Evolutionary conservation across 2,888 invertebrate genomes (phyloP), one percentile per base, ranked within the genome.

Genomic region (Rosalia funebris): DNA sequence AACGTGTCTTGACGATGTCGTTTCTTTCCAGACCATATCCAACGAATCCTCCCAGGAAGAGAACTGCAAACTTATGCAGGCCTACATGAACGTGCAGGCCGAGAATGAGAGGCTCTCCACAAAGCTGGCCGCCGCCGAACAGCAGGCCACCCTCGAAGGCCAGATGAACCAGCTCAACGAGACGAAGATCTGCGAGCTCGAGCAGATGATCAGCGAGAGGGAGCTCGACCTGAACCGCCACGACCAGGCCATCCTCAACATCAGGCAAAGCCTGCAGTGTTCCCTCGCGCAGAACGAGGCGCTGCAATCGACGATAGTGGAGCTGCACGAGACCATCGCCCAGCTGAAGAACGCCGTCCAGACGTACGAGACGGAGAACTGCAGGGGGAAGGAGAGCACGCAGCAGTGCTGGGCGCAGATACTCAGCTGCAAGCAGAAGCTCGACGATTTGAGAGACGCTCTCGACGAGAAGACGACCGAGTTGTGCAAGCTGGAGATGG

Each of bases 261-360:
- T 75, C n/a, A 77, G 82, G 20, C 68, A 76, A 10, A 82, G 83
- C 34, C 61, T 79, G 10, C 71, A 67, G 60, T 74, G 81, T 0
- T 77, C 81, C 0, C 76, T 82, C 14, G 74, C 79, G n/a, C 69
- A 75, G 44, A 77, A 78, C 47, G 65, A 70, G 36, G 71, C 75
- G 12, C 62, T 77, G 7, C 72, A 73, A 20, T 45, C n/a, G 9
- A 76, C 72, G 1, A 70, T 75, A 25, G 47, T 46, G 3, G 60
- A 65, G 10, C 55, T 75, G 4, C 72, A 74, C 19, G 66, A 66
- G 36, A 75, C 72, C 1, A 66, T 76, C 10, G 48, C 44, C 17
- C 62, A 72, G 16, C 57, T 75, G 41, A 71, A 72, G 53, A 36
- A 65, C 2, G 65, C 66, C 5, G 44, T 72, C 9, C 57, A 65